Conservation (phyloP, 2,113 vertebrate species). For the Sinocyclocheilus rhinocerous region DNA sequence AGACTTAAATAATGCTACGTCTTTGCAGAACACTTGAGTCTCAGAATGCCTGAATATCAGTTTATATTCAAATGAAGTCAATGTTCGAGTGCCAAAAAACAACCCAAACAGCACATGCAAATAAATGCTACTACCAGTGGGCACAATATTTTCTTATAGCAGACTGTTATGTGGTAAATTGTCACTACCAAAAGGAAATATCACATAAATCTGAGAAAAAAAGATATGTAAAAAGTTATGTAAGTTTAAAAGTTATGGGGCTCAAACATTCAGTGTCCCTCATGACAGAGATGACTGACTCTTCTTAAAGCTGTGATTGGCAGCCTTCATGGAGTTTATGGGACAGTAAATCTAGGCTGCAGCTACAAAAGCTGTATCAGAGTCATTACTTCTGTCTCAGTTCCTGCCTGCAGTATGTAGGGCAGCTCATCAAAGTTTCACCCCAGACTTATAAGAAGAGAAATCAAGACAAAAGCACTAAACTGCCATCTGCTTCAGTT, state of each 20-base stretch:
- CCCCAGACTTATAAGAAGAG: background rate
- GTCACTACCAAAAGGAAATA: background rate
- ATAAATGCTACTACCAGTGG: background rate
- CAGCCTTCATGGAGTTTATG: conserved; percentile 35
- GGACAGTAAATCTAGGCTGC: conserved; percentile 1
- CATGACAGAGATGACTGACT: conserved; percentile 30
- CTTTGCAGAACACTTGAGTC: background rate
- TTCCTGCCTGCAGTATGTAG: conserved; percentile 22
- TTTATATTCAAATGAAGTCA: background rate
- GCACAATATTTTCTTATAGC: background rate
- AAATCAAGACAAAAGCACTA: conserved; percentile 20
- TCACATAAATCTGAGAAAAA: background rate
- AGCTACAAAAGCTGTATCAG: background rate
- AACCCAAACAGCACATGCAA: too few relatives aligned
- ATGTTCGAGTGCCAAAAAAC: background rate
- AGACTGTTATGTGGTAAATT: background rate
- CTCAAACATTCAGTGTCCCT: conserved; percentile 20
- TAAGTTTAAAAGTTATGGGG: background rate
- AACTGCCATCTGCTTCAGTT: conserved; percentile 30
- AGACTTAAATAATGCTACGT: background rate
- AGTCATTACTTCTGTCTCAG: conserved; percentile 3
- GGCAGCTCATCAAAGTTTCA: conserved; percentile 39
- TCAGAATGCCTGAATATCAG: background rate
- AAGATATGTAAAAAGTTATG: background rate
- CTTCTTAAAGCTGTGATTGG: conserved; percentile 32